Evolutionary conservation across 2,888 invertebrate species (phyloP), one percentile per base, ranked within the genome.

Genomic region (Omphaloscelis lunosa): DNA sequence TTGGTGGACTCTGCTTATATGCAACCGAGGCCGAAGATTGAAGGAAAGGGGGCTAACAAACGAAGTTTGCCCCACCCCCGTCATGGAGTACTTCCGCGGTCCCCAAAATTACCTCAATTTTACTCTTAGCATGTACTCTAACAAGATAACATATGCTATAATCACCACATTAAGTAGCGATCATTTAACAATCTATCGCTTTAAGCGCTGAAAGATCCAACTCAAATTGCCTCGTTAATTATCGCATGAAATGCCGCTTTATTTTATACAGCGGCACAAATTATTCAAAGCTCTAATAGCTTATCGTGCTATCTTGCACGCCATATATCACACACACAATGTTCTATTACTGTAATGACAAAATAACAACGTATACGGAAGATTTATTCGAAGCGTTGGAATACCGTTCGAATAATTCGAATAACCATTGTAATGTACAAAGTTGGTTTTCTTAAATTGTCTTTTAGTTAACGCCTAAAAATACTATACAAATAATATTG

Each of bases 331-430:
- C 86, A 91, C 88, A 89, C 82, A 88, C 89, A 90, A 88, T 90
- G 89, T 91, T 90, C 89, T 91, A 91, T 92, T 90, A 91, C 88
- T 79, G 85, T 91, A 91, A 92, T 91, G 93, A 92, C 92, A 92
- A 91, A 90, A 91, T 92, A 92, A 92, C 92, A 93, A 93, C 91
- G 92, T 88, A 86, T 81, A 81, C 79, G 78, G 61, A 80, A 89
- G 90, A 93, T 93, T 92, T 92, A 93, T 89, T 83, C 62, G 71
- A 77, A 72, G 56, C 69, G 41, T 2, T 67, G n/a, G 76, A 61
- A 63, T 76, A n/a, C 48, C 17, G 23, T 69, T 51, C 12, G 20
- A 61, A 81, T 78, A 29, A 71, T 34, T 77, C 17, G 61, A 61
- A 59, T 75, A 71, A 75, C 68, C 72, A 80, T 72, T 78, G 56